phyloP scores from a whole-genome alignment of 2,113 vertebrate genomes.

The Grallaria varia region DNA sequence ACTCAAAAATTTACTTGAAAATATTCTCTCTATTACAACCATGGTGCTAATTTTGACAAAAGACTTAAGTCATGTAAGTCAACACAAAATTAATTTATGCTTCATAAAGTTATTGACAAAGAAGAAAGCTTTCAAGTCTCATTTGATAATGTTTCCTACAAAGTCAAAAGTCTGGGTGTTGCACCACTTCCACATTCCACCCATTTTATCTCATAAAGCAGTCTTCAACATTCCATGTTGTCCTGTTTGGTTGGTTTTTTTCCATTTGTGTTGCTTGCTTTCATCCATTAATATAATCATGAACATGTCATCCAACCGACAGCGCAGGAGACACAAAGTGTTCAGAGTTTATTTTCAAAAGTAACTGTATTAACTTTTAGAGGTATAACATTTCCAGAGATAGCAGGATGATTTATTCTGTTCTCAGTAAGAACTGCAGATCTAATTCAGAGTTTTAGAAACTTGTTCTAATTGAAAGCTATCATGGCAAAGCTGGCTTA shows the following conservation, averaged over 20 bases:
- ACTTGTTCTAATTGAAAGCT: background rate
- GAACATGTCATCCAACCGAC: background rate
- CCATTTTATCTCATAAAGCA: background rate
- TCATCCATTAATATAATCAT: background rate
- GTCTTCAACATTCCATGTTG: background rate
- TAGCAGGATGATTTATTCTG: background rate
- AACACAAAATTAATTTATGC: background rate
- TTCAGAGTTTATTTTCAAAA: background rate
- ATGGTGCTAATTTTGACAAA: background rate
- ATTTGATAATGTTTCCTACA: background rate
- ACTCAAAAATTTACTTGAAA: background rate
- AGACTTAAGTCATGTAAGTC: background rate
- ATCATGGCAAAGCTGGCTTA: background rate
- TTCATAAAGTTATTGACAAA: background rate
- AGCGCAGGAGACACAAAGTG: background rate
- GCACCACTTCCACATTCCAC: background rate
- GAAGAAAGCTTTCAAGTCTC: background rate
- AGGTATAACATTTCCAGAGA: background rate
- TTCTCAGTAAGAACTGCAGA: background rate
- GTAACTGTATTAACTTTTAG: background rate
- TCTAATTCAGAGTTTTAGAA: background rate
- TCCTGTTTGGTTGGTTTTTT: background rate
- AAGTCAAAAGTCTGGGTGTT: background rate
- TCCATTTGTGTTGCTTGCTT: constrained; percentile 1
- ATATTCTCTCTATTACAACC: background rate